Conservation (phyloP, 2,888 invertebrate species). For the Scelioninae gen. 2 region DNA sequence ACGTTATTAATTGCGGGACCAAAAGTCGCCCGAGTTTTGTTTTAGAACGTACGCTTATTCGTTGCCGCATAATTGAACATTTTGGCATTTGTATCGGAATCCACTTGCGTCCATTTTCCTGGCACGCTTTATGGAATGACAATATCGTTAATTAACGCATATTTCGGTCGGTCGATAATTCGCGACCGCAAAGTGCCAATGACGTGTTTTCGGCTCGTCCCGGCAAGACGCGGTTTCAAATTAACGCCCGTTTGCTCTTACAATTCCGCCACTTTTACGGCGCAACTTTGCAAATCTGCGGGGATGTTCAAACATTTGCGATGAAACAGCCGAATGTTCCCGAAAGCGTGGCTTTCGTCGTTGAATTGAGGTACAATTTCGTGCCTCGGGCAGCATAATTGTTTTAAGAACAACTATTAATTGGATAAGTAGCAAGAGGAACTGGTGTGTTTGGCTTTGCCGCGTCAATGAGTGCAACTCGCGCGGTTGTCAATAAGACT, state of each 20-base stretch:
- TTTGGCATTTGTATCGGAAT: background rate
- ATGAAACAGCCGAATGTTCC: constrained; percentile 33
- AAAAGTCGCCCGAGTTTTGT: background rate
- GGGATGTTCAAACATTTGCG: constrained; percentile 16
- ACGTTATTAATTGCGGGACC: background rate
- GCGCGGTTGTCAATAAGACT: constrained; percentile 66
- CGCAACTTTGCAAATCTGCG: too few relatives aligned
- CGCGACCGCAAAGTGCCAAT: constrained; percentile 8
- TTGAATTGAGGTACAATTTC: constrained; percentile 27
- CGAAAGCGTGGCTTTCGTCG: constrained; percentile 3
- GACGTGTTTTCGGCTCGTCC: background rate
- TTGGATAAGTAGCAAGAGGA: constrained; percentile 42
- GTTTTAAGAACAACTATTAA: constrained; percentile 51
- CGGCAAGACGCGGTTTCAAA: background rate
- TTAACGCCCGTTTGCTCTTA: too few relatives aligned
- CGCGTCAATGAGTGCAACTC: constrained; percentile 56
- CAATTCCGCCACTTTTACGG: too few relatives aligned
- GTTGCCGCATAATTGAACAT: constrained; percentile 15
- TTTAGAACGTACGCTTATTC: constrained; percentile 1
- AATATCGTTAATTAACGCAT: constrained; percentile 19
- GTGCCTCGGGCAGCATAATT: constrained; percentile 32
- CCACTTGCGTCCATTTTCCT: constrained; percentile 2
- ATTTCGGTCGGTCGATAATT: constrained; percentile 7
- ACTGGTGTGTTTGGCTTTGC: constrained; percentile 36
- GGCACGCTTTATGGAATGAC: background rate